These are phyloP conservation scores for Oxystoma pomonae DNA, from an alignment of 2,888 invertebrate species.

Conservation along the genomic window DNA sequence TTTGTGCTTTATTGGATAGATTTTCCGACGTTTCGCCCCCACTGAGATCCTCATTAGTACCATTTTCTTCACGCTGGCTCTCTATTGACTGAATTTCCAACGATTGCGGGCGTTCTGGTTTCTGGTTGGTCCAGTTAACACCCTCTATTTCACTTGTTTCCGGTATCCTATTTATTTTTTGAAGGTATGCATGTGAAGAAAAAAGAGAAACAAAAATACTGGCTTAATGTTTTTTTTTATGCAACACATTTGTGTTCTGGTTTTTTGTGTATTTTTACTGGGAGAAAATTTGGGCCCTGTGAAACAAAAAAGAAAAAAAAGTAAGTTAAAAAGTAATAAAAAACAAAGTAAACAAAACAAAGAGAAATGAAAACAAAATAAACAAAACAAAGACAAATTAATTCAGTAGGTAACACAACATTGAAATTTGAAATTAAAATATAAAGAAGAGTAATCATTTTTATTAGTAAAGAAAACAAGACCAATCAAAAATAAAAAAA, in stretches of 20 bases:
- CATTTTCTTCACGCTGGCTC: neutral
- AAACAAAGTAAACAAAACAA: conserved; percentile 29
- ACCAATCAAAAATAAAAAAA: too few relatives aligned
- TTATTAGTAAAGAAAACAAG: too few relatives aligned
- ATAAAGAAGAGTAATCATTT: too few relatives aligned
- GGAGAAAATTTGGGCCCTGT: conserved; percentile 44
- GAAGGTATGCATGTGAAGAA: neutral
- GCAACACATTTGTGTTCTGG: conserved; percentile 5
- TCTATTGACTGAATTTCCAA: conserved; percentile 7
- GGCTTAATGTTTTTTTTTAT: conserved; percentile 14
- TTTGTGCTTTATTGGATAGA: conserved; percentile 1
- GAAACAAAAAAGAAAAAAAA: conserved; percentile 34
- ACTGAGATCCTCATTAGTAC: conserved; percentile 5
- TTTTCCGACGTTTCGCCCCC: conserved; percentile 12
- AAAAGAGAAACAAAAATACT: conserved; percentile 13
- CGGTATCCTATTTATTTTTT: neutral
- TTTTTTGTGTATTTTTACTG: conserved; percentile 33
- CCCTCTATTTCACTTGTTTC: neutral
- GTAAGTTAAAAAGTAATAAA: too few relatives aligned
- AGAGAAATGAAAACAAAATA: conserved; percentile 11
- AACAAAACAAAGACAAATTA: neutral
- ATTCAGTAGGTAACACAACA: neutral
- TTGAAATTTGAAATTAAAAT: neutral
- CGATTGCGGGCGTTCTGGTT: conserved; percentile 22
- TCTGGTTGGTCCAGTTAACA: conserved; percentile 11